Evolutionary conservation across 2,113 vertebrate genomes (phyloP).

Genomic region (Syngnathus scovelli): DNA sequence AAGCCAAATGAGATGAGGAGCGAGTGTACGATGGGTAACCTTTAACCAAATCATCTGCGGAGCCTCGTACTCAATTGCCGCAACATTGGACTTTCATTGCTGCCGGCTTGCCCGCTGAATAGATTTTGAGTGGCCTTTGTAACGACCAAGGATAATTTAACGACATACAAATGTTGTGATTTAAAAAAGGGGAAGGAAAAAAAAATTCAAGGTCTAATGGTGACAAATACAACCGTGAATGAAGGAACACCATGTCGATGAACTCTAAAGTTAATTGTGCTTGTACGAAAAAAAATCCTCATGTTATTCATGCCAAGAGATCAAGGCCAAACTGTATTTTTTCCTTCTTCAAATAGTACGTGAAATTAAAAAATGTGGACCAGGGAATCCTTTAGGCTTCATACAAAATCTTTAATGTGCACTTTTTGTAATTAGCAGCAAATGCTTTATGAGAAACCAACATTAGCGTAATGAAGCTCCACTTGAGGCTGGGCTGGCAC

Average conservation of each 20-base stretch:
- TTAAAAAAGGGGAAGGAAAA: constrained; percentile 21
- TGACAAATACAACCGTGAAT: constrained; percentile 27
- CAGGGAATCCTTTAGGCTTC: neutral
- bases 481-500: constrained; percentile 43
- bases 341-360: neutral
- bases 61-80: constrained; percentile 24
- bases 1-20: neutral
- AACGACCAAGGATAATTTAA: constrained; percentile 35
- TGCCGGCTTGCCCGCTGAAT: constrained; percentile 25
- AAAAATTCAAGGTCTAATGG: constrained; percentile 21
- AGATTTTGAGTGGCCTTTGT: constrained; percentile 34
- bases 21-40: constrained; percentile 28
- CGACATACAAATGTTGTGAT: constrained; percentile 36
- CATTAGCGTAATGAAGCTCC: constrained; percentile 30
- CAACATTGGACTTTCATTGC: constrained; percentile 38
- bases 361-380: neutral
- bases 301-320: neutral
- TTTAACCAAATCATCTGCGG: constrained; percentile 32
- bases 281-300: neutral
- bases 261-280: constrained; percentile 7
- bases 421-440: constrained; percentile 1
- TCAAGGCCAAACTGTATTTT: neutral
- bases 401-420: constrained; percentile 24
- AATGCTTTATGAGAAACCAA: constrained; percentile 22
- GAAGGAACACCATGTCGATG: constrained; percentile 19